Conservation (phyloP, 2,113 vertebrate genomes). For the Desmodus rotundus region DNA sequence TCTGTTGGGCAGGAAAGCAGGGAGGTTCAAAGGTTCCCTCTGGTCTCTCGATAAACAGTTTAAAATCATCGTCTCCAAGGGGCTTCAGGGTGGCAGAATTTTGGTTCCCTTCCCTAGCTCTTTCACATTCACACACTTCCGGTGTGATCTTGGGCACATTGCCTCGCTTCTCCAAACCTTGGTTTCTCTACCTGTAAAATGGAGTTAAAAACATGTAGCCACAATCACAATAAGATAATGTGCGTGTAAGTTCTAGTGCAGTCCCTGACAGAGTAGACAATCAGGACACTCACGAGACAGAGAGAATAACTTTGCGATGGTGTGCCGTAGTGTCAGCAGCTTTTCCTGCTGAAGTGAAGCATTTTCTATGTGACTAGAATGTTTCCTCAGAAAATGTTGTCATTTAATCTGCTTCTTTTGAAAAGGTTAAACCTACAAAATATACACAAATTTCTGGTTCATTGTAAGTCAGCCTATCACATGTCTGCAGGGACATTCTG, state of each 20-base stretch:
- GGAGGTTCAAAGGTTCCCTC: background rate
- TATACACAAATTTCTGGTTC: background rate
- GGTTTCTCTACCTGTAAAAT: background rate
- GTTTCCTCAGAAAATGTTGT: background rate
- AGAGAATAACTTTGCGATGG: background rate
- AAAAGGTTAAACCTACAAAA: conserved; percentile 38
- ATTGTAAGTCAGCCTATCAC: background rate
- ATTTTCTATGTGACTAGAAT: background rate
- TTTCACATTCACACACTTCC: background rate
- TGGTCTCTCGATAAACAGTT: background rate
- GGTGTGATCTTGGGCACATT: background rate
- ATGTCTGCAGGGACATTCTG: background rate
- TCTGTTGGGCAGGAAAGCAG: background rate
- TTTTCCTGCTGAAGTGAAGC: background rate
- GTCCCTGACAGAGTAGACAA: background rate
- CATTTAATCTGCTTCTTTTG: conserved; percentile 22
- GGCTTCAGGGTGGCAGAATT: background rate
- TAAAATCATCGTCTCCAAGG: background rate
- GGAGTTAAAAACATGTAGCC: background rate
- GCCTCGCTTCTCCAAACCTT: background rate
- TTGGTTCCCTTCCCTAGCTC: background rate
- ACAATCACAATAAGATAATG: background rate
- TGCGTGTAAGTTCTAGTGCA: background rate
- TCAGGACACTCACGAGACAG: background rate
- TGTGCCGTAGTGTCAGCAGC: background rate